Base-by-base conservation (phyloP, 2,797 vertebrate genomes). In the Picus viridis region DNA sequence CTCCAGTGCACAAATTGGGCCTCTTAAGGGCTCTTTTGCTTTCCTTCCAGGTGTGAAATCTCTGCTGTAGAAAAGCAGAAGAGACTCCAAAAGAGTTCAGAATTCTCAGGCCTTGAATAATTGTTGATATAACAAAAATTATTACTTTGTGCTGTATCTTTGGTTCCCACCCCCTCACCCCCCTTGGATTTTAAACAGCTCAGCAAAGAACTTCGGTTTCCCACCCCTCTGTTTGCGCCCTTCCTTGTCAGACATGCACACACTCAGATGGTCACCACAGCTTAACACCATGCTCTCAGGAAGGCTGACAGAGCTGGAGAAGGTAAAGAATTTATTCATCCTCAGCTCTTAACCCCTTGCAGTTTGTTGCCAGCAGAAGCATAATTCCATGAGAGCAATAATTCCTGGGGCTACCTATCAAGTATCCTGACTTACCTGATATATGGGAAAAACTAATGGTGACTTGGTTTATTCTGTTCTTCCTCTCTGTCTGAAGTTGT, bases 11-110 rank as follows among this genome's bases (percentile, higher is more conserved):
- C 61, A 53, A 9, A 63, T 62, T 26, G 17, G 15, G 45, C 51
- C 64, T 61, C 85, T 82, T 73, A 91, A 88, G 71, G 45, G 45
- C 74, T 36, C 68, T 86, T 94, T 32, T 51, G 53, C 68, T 91
- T 84, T 74, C 67, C 32, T 27, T 89, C 11, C 49, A 86, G 71
- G 51, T 79, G 39, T 77, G 90, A 88, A 84, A 87, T 65, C 70
- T 73, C 68, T 1, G 0, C 58, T 12, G 15, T 2, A 81, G 89
- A 58, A 83, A 83, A 81, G 77, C 61, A 73, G 64, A 72, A 69
- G 58, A 86, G n/a, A 63, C 39, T 34, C 29, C 76, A 65, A 59
- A 83, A 76, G 53, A 83, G 45, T 71, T 71, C 64, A 47, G 22
- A 67, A 53, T 49, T 56, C 71, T 47, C 71, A 71, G 74, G 16